Conservation (phyloP, 2,888 invertebrate species). For the Cenopis cana region DNA sequence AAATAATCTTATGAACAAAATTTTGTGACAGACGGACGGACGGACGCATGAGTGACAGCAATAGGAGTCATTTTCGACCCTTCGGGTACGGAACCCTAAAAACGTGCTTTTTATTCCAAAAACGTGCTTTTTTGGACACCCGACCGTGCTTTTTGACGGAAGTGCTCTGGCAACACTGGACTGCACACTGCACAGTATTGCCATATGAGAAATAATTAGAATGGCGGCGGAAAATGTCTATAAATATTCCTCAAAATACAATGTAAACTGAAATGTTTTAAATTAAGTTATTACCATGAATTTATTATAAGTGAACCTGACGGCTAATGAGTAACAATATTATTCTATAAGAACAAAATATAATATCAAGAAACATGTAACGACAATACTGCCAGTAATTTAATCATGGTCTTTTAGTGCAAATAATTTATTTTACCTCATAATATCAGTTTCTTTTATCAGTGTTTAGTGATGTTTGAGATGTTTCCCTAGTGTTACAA, state of each 20-base stretch:
- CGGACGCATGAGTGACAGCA: too few relatives aligned
- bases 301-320: conserved; percentile 42
- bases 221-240: conserved; percentile 34
- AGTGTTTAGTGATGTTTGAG: conserved; percentile 47
- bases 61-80: too few relatives aligned
- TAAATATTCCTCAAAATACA: conserved; percentile 10
- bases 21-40: too few relatives aligned
- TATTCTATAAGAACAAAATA: conserved; percentile 11
- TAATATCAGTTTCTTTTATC: conserved; percentile 45
- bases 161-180: too few relatives aligned
- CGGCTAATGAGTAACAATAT: conserved; percentile 37
- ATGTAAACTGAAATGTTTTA: conserved; percentile 9
- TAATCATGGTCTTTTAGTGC: conserved; percentile 33
- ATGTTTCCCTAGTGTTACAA: conserved; percentile 54
- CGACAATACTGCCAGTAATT: conserved; percentile 31
- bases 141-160: too few relatives aligned
- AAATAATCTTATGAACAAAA: too few relatives aligned
- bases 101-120: too few relatives aligned
- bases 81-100: too few relatives aligned
- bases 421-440: conserved; percentile 41
- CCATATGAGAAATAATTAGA: conserved; percentile 37
- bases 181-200: conserved; percentile 8
- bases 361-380: conserved; percentile 38
- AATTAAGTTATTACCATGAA: conserved; percentile 52
- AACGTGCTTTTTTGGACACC: too few relatives aligned